Percentiles rank a stretch among this genome's conserved stretches.
These are phyloP conservation scores for Chorisops tibialis DNA, from an alignment of 2,888 invertebrate genomes.

Conservation along the genomic window DNA sequence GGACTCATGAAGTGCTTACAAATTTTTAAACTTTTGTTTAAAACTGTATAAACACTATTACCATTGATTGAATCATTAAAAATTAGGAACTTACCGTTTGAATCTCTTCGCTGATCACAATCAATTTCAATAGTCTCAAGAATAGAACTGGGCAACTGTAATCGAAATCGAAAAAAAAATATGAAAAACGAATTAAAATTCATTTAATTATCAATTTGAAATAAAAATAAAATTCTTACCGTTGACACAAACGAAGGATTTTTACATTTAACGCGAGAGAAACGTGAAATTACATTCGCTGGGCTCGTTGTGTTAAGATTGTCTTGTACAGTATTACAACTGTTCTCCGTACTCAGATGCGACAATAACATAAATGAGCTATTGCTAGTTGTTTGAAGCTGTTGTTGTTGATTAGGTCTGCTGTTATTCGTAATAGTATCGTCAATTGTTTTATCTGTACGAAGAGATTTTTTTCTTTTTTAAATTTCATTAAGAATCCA, in stretches of 20 bases:
- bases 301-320: too few species aligned
- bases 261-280: neutral
- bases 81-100: too few species aligned
- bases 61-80: too few species aligned
- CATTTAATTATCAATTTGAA: neutral
- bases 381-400: neutral
- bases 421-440: neutral
- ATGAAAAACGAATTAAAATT: neutral
- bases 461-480: too few species aligned
- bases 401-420: neutral
- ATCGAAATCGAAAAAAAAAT: too few species aligned
- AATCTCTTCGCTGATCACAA: neutral
- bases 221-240: neutral
- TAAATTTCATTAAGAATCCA: neutral
- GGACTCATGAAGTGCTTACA: too few species aligned
- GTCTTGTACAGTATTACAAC: too few species aligned
- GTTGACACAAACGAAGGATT: neutral
- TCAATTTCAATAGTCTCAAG: neutral
- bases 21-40: too few species aligned
- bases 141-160: slow-evolving; percentile 1
- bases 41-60: too few species aligned
- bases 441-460: slow-evolving; percentile 12
- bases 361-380: slow-evolving; percentile 18
- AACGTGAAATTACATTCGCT: too few species aligned
- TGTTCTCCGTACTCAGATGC: neutral